These are phyloP conservation scores for Achatina immaculata DNA, from an alignment of 1,140 invertebrate species.

Conservation along the genomic window DNA sequence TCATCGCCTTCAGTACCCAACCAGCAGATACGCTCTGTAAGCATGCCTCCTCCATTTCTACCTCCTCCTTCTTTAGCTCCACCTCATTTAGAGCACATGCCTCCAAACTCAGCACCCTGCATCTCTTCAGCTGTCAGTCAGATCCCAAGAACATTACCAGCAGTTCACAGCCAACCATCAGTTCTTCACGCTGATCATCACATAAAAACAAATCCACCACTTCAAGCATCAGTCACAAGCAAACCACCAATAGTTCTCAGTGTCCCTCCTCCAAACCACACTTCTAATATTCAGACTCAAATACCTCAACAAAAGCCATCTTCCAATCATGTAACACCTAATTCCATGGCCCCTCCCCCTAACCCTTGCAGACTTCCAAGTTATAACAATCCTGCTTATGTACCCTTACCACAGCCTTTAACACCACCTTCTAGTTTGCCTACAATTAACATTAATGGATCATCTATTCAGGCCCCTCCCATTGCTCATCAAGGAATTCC, in stretches of 20 bases:
- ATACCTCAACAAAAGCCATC: not conserved
- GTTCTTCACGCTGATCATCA: not conserved
- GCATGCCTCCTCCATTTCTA: slow-evolving; percentile 31
- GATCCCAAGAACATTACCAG: not conserved
- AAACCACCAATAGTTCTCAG: not conserved
- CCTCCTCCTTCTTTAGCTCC: slow-evolving; percentile 29
- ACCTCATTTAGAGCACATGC: slow-evolving; percentile 17
- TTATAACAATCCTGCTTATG: slow-evolving; percentile 11
- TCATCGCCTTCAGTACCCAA: not conserved
- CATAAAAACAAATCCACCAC: not conserved
- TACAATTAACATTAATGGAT: not conserved
- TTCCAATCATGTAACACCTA: not conserved
- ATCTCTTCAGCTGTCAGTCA: slow-evolving; percentile 18
- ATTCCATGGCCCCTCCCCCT: slow-evolving; percentile 22
- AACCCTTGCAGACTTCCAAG: not conserved
- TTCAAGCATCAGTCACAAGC: slow-evolving; percentile 4
- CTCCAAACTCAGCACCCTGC: slow-evolving; percentile 9
- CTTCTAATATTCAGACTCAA: not conserved
- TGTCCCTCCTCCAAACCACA: slow-evolving; percentile 25
- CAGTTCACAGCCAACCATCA: not conserved
- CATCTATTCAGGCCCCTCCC: slow-evolving; percentile 16
- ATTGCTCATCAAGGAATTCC: slow-evolving; percentile 27
- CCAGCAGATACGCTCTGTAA: not conserved
- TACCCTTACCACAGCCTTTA: not conserved
- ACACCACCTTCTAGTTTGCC: not conserved